Conservation (phyloP, 2,888 invertebrate species). For the Alloscopus bannaensis region DNA sequence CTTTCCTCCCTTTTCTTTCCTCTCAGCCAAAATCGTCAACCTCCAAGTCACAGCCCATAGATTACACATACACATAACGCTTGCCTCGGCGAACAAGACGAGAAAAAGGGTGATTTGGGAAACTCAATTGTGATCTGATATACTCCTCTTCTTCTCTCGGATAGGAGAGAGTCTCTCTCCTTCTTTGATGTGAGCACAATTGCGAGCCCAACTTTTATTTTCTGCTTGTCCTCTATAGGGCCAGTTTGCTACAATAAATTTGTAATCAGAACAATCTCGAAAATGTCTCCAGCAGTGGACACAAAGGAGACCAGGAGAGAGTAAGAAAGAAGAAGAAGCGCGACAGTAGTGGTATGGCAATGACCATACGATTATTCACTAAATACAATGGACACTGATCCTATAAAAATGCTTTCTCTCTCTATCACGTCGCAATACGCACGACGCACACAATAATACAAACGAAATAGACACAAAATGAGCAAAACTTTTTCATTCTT, state of each 20-base stretch:
- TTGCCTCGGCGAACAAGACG: no score
- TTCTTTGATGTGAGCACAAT: conserved; percentile 36
- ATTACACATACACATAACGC: no score
- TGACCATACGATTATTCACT: no score
- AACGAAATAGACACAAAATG: neutral
- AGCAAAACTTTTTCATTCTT: conserved; percentile 26
- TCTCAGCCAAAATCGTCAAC: conserved; percentile 42
- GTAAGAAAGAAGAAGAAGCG: conserved; percentile 36
- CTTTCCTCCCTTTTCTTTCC: conserved; percentile 56
- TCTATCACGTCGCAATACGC: neutral
- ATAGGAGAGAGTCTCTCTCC: conserved; percentile 20
- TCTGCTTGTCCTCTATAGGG: conserved; percentile 47
- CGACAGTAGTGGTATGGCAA: neutral
- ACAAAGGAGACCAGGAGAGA: conserved; percentile 49
- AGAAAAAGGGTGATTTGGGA: conserved; percentile 69
- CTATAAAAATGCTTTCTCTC: neutral
- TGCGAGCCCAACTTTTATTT: conserved; percentile 1
- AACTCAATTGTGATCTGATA: conserved; percentile 73
- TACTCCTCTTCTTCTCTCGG: conserved; percentile 50
- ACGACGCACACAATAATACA: neutral
- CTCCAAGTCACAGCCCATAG: conserved; percentile 60
- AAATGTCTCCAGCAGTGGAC: conserved; percentile 46
- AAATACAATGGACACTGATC: no score
- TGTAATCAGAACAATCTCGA: conserved; percentile 71
- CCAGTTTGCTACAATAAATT: conserved; percentile 73